A percentile compares a stretch with the other conserved stretches of the same genome.
Conservation (phyloP, 2,888 invertebrate species). For the Eustalomyia histrio region DNA sequence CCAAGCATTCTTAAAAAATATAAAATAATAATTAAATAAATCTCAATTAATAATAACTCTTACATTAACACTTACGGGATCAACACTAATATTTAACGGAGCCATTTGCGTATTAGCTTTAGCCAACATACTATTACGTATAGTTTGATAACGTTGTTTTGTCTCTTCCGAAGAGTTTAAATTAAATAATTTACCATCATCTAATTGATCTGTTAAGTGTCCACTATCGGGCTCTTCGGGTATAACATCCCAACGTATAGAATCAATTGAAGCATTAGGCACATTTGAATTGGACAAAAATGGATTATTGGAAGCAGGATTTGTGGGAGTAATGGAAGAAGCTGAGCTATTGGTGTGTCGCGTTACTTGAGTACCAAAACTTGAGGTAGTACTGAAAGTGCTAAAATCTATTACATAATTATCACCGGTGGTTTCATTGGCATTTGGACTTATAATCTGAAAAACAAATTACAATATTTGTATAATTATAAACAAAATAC, state of each 20-base stretch:
- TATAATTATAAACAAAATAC: too few relatives aligned
- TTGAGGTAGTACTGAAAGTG: constrained; percentile 68
- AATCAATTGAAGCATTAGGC: constrained; percentile 65
- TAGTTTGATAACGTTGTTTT: constrained; percentile 73
- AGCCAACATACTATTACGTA: constrained; percentile 76
- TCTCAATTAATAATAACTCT: constrained; percentile 31
- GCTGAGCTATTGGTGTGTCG: constrained; percentile 70
- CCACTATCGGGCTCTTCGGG: constrained; percentile 71
- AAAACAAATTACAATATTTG: not conserved
- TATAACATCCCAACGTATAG: constrained; percentile 75
- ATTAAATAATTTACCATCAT: constrained; percentile 70
- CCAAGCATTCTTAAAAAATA: constrained; percentile 82
- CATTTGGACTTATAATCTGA: constrained; percentile 69
- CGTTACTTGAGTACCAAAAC: constrained; percentile 73
- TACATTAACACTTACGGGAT: constrained; percentile 81
- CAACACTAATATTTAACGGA: constrained; percentile 84
- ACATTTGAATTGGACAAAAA: constrained; percentile 39
- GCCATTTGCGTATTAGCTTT: constrained; percentile 75
- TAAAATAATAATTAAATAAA: constrained; percentile 20
- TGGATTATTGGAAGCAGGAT: constrained; percentile 61
- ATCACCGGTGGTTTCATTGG: constrained; percentile 70
- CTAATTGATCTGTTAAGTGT: constrained; percentile 43
- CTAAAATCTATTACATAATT: constrained; percentile 69
- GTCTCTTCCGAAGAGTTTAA: constrained; percentile 73
- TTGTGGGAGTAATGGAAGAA: constrained; percentile 73